Percentiles rank a stretch among this genome's conserved stretches.
Conservation (phyloP, 2,113 vertebrate species). For the Gavia stellata region DNA sequence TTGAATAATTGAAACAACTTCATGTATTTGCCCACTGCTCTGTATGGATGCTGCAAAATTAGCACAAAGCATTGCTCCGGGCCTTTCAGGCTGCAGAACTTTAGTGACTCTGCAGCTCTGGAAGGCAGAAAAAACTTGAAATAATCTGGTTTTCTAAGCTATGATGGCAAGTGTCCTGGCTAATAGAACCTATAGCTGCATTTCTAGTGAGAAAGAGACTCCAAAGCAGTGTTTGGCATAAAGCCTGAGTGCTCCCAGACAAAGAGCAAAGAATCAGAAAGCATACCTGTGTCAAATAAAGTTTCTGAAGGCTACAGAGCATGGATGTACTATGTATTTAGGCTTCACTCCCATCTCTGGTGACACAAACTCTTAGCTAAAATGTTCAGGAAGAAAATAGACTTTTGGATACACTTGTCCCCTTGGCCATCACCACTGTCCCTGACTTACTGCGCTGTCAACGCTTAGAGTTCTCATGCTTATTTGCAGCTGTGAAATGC, state of each 20-base stretch:
- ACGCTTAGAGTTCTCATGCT: not conserved
- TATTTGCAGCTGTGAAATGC: not conserved
- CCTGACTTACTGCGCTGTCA: not conserved
- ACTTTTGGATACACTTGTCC: not conserved
- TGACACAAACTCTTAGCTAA: not conserved
- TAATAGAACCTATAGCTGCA: not conserved
- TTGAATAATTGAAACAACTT: slow-evolving; percentile 38
- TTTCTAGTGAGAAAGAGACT: not conserved
- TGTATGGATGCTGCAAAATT: not conserved
- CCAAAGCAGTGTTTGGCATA: not conserved
- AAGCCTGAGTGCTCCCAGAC: not conserved
- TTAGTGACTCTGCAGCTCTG: not conserved
- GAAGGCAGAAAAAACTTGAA: not conserved
- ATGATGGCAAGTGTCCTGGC: not conserved
- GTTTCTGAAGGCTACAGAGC: not conserved
- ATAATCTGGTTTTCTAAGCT: not conserved
- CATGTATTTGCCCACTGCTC: not conserved
- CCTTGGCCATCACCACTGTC: not conserved
- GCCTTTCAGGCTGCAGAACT: not conserved
- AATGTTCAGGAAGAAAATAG: not conserved
- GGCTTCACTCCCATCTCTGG: not conserved
- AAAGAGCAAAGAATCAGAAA: not conserved
- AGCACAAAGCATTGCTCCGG: not conserved
- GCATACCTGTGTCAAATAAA: not conserved
- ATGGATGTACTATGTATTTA: not conserved